phyloP scores from a whole-genome alignment of 2,888 invertebrate genomes.

The Atrina japonica region DNA sequence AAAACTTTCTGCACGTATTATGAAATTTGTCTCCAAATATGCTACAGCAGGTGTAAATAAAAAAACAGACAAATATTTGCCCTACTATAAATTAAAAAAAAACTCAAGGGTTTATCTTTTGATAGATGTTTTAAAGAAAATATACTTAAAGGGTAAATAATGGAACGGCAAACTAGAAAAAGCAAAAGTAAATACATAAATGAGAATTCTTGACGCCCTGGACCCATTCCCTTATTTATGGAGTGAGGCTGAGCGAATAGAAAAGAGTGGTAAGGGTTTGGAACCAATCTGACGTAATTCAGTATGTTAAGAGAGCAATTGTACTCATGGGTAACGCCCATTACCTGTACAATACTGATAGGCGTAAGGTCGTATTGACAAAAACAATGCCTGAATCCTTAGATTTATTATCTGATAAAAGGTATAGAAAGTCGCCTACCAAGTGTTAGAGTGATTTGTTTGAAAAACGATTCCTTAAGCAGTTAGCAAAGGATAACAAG shows the following conservation, averaged over 20 bases:
- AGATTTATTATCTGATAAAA: constrained; percentile 24
- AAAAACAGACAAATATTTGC: constrained; percentile 9
- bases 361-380: constrained; percentile 23
- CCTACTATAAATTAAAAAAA: constrained; percentile 10
- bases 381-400: constrained; percentile 18
- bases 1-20: not conserved
- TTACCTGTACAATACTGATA: constrained; percentile 19
- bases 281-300: constrained; percentile 29
- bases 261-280: constrained; percentile 18
- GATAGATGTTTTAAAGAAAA: constrained; percentile 25
- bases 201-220: constrained; percentile 20
- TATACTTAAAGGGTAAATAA: constrained; percentile 10
- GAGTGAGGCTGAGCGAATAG: constrained; percentile 21
- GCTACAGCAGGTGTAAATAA: constrained; percentile 19
- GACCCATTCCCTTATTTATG: constrained; percentile 23
- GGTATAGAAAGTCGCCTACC: not conserved
- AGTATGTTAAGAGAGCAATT: constrained; percentile 12
- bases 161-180: constrained; percentile 19
- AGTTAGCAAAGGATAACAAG: constrained; percentile 27
- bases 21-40: constrained; percentile 20
- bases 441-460: constrained; percentile 24
- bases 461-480: constrained; percentile 25
- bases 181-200: constrained; percentile 27
- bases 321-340: constrained; percentile 28
- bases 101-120: not conserved